These are phyloP conservation scores for Scaptomyza parva DNA, from an alignment of 2,888 invertebrate species.

Conservation along the genomic window DNA sequence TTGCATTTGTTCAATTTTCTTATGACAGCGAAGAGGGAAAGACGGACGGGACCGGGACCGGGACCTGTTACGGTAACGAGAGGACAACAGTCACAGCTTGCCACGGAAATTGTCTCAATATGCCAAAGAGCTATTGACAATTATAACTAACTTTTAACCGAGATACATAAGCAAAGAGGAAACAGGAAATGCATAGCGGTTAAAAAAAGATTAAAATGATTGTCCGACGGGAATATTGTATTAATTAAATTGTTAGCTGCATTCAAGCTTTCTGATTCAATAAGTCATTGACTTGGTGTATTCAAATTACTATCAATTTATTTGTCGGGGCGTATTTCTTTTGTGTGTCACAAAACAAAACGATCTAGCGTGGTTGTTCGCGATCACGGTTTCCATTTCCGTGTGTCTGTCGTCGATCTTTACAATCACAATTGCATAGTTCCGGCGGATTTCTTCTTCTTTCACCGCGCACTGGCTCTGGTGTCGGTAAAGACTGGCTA, in stretches of 20 bases:
- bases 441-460: background rate
- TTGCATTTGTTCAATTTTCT: constrained; percentile 47
- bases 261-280: background rate
- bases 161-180: background rate
- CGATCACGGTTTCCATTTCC: background rate
- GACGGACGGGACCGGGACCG: background rate
- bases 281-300: background rate
- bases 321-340: constrained; percentile 13
- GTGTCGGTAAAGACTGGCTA: background rate
- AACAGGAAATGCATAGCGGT: background rate
- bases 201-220: background rate
- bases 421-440: background rate
- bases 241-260: too few species aligned
- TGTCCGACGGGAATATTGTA: background rate
- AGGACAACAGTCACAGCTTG: constrained; percentile 34
- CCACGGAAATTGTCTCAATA: constrained; percentile 43
- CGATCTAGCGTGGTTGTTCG: background rate
- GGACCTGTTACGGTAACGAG: background rate
- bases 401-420: rapidly evolving
- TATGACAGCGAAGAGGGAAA: constrained; percentile 12
- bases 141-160: constrained; percentile 17
- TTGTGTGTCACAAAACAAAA: background rate
- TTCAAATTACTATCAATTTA: background rate
- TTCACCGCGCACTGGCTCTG: constrained; percentile 13
- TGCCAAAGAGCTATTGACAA: constrained; percentile 34